phyloP scores from a whole-genome alignment of 1,140 invertebrate genomes.

The Myzus persicae region DNA sequence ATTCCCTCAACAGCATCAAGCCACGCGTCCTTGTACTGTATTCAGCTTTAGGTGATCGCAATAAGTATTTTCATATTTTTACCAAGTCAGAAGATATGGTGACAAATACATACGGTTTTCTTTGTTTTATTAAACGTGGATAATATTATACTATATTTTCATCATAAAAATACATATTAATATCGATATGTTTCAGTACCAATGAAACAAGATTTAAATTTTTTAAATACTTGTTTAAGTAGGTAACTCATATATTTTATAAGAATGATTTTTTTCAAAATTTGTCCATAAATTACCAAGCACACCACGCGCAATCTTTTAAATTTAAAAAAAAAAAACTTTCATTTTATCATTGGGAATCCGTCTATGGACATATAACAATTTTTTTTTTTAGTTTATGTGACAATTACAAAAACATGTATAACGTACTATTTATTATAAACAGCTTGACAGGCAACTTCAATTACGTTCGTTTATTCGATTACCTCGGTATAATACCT shows the following conservation, averaged over 20 bases:
- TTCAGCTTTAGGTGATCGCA: not conserved
- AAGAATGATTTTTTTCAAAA: too few species aligned
- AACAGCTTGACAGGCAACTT: not conserved
- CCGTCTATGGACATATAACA: not conserved
- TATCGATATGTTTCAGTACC: too few species aligned
- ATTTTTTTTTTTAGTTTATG: not conserved
- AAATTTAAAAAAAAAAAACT: not conserved
- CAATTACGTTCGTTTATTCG: not conserved
- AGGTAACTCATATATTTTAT: too few species aligned
- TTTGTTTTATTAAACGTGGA: too few species aligned
- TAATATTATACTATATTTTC: too few species aligned
- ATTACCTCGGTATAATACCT: not conserved
- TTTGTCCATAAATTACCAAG: too few species aligned
- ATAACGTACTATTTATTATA: not conserved
- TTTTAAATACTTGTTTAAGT: too few species aligned
- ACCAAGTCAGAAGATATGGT: too few species aligned
- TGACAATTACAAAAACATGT: not conserved
- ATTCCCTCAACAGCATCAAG: not conserved
- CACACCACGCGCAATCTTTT: too few species aligned
- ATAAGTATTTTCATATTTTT: not conserved
- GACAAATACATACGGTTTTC: too few species aligned
- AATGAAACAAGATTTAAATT: too few species aligned
- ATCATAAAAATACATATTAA: too few species aligned
- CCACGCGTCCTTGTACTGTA: not conserved
- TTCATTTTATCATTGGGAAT: not conserved